Evolutionary conservation across 1,140 invertebrate genomes (phyloP).

Genomic region (Batillaria attramentaria): DNA sequence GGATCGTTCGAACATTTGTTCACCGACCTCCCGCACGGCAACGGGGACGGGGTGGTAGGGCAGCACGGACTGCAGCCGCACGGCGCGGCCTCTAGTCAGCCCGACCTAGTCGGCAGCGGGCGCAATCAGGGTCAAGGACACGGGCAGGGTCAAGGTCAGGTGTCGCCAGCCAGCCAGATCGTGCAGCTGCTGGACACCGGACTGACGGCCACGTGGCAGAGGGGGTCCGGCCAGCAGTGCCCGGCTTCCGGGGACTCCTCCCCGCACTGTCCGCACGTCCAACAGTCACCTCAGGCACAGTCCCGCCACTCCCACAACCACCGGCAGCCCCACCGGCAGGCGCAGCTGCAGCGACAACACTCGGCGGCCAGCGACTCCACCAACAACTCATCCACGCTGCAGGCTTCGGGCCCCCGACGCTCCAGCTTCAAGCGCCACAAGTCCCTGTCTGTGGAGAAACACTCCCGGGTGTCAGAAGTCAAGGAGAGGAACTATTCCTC

Average conservation of each 20-base stretch:
- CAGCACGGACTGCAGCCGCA: slow-evolving; percentile 28
- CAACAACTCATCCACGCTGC: slow-evolving; percentile 10
- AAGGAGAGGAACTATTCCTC: slow-evolving; percentile 64
- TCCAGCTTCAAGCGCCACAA: slow-evolving; percentile 72
- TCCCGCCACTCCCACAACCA: slow-evolving; percentile 11
- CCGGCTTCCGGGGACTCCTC: slow-evolving; percentile 57
- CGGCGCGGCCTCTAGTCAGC: background rate
- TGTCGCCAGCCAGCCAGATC: slow-evolving; percentile 53
- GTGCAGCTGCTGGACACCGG: slow-evolving; percentile 65
- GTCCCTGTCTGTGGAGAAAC: slow-evolving; percentile 63
- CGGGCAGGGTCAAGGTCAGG: slow-evolving; percentile 22
- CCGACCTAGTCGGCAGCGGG: background rate
- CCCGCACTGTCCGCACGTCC: background rate
- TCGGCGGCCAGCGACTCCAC: slow-evolving; percentile 35
- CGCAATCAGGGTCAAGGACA: slow-evolving; percentile 1
- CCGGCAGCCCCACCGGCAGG: slow-evolving; percentile 9
- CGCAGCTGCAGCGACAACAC: slow-evolving; percentile 25
- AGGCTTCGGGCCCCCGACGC: slow-evolving; percentile 33
- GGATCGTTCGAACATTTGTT: slow-evolving; percentile 33
- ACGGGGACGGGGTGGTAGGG: slow-evolving; percentile 16
- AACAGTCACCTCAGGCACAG: slow-evolving; percentile 11
- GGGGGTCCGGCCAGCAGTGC: slow-evolving; percentile 49
- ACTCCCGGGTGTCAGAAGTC: slow-evolving; percentile 61
- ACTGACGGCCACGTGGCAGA: slow-evolving; percentile 63
- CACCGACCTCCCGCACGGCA: slow-evolving; percentile 25